phyloP scores from a whole-genome alignment of 1,140 invertebrate species.

The Brachionus rubens region DNA sequence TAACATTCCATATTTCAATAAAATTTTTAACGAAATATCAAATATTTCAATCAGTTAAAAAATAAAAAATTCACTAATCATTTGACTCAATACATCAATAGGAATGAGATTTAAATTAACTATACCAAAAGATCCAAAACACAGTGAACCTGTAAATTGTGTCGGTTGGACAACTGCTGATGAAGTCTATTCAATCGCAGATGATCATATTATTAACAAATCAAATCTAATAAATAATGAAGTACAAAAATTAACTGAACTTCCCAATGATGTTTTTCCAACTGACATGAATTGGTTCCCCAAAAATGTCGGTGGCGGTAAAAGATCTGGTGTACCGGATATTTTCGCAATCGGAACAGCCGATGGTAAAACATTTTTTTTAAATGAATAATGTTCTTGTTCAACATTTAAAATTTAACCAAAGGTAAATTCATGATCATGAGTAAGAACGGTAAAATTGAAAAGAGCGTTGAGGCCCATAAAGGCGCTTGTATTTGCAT shows the following conservation, averaged over 20 bases:
- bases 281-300: slow-evolving; percentile 82
- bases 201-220: slow-evolving; percentile 82
- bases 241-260: slow-evolving; percentile 67
- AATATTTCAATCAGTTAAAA: background rate
- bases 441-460: slow-evolving; percentile 80
- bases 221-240: slow-evolving; percentile 76
- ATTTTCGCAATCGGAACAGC: slow-evolving; percentile 79
- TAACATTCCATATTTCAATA: slow-evolving; percentile 2
- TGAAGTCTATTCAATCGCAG: slow-evolving; percentile 84
- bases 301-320: slow-evolving; percentile 47
- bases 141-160: slow-evolving; percentile 71
- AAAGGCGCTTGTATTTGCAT: slow-evolving; percentile 75
- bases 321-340: slow-evolving; percentile 67
- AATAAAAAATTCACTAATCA: too few relatives aligned
- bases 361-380: slow-evolving; percentile 67
- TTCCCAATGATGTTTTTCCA: slow-evolving; percentile 79
- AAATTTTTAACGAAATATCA: background rate
- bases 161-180: slow-evolving; percentile 86
- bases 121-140: slow-evolving; percentile 24
- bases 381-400: background rate
- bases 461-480: slow-evolving; percentile 87
- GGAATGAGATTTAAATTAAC: slow-evolving; percentile 42
- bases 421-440: slow-evolving; percentile 81
- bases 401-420: background rate
- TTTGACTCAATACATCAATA: background rate